Base-by-base conservation (phyloP, 2,113 vertebrate genomes). In the Synchiropus splendidus region DNA sequence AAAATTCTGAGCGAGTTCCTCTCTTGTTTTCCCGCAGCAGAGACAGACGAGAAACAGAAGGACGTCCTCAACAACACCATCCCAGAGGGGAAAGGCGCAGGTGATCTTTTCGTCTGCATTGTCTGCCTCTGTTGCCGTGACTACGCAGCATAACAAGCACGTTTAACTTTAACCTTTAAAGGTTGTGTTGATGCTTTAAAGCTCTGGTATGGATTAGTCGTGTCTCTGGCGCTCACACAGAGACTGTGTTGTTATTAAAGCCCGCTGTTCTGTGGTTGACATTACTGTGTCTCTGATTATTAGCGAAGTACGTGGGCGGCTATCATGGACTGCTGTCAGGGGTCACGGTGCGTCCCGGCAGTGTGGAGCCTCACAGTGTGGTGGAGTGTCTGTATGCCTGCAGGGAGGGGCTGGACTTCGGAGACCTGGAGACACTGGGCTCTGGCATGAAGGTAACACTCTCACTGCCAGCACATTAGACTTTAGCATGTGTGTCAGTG, bases 341-440 rank as follows among this genome's bases (percentile, higher is more conserved):
- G 57, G 90, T 98, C 81, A 96, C 91, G 45, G 85, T 94, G 65
- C 91, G 94, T 52, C 89, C 93, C 30, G 95, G 95, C 51, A 92
- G 87, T 53, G 89, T 95, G 85, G 95, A 98, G 79, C 91, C 89
- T 59, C 92, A 93, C 63, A 94, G 94, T 64, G 95, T 98, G 75
- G 92, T 98, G 70, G 92, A 97, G 82, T 98, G 95, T 79, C 89
- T 98, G 51, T 97, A 97, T 58, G 92, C 95, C 78, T 98, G 95
- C 81, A 88, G 93, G 78, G 94, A 98, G 80, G 94, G 95, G 37
- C 87, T 98, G 75, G 94, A 98, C 83, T 98, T 97, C 48, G 92
- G 92, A 61, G 92, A 97, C 83, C 88, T 98, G 71, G 94, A 98
- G 86, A 97, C 91, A 54, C 83, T 98, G 72, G 94, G 93, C 68